These are phyloP conservation scores for Salvelinus sp. DNA, from an alignment of 2,113 vertebrate species.

Conservation along the genomic window DNA sequence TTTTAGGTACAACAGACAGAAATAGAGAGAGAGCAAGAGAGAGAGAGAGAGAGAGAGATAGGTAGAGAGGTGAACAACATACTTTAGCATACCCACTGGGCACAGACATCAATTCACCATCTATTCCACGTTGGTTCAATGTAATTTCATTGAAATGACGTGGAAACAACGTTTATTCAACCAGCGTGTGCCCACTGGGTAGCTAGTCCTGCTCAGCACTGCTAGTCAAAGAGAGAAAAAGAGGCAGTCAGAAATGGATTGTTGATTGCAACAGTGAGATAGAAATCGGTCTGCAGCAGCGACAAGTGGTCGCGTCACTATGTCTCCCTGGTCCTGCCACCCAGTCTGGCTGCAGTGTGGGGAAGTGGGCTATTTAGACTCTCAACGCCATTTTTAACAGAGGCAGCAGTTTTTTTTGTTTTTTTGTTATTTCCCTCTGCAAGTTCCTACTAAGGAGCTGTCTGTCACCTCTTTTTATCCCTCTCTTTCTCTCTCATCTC, in stretches of 20 bases:
- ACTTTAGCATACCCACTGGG: background rate
- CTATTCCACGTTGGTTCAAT: too few species aligned
- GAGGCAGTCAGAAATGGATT: conserved; percentile 71
- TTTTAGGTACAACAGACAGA: conserved; percentile 22
- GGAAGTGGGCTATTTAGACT: conserved; percentile 78
- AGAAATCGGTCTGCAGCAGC: conserved; percentile 78
- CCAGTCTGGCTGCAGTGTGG: conserved; percentile 72
- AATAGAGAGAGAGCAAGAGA: conserved; percentile 2
- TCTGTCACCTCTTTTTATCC: conserved; percentile 25
- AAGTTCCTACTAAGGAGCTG: conserved; percentile 41
- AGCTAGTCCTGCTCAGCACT: conserved; percentile 33
- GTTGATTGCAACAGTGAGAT: conserved; percentile 78
- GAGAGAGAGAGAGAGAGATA: background rate
- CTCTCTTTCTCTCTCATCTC: conserved; percentile 9
- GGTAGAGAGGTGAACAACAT: conserved; percentile 26
- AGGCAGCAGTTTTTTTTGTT: background rate
- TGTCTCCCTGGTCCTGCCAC: conserved; percentile 73
- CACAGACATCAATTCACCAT: too few species aligned
- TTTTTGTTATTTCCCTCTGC: background rate
- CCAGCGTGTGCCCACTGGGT: background rate
- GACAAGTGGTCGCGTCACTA: conserved; percentile 75
- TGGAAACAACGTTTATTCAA: too few species aligned
- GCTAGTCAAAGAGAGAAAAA: conserved; percentile 69
- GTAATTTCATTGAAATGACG: too few species aligned
- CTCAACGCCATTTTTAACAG: conserved; percentile 70